Percentiles rank a stretch among this genome's conserved stretches.
phyloP scores from a whole-genome alignment of 1,140 invertebrate species.

The Phenacoccus solenopsis region DNA sequence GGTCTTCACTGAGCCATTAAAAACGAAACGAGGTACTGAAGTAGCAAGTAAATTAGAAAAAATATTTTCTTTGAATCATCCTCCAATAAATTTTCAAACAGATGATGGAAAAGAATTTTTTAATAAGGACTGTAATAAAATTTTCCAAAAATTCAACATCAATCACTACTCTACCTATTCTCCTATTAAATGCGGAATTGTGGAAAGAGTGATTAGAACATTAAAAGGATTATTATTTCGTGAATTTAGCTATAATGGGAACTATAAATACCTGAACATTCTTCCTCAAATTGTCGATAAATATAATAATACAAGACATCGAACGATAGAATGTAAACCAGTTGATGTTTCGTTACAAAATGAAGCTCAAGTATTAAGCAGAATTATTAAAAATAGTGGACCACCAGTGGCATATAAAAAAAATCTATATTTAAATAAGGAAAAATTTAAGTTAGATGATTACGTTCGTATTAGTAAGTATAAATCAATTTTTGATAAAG shows the following conservation, averaged over 20 bases:
- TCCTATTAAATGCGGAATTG: slow-evolving; percentile 28
- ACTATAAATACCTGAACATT: slow-evolving; percentile 24
- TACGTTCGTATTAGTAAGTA: slow-evolving; percentile 21
- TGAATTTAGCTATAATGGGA: slow-evolving; percentile 26
- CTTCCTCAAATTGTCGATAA: not conserved
- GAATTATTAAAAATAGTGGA: too few species aligned
- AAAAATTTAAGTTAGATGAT: slow-evolving; percentile 19
- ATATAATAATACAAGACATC: slow-evolving; percentile 15
- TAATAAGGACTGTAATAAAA: slow-evolving; percentile 12
- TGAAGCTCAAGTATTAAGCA: not conserved
- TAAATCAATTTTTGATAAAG: slow-evolving; percentile 20
- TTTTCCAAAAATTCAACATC: slow-evolving; percentile 19
- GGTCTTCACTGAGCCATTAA: not conserved
- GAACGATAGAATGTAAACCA: slow-evolving; percentile 13
- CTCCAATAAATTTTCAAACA: slow-evolving; percentile 24
- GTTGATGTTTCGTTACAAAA: not conserved
- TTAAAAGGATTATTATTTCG: slow-evolving; percentile 20
- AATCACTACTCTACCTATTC: slow-evolving; percentile 25
- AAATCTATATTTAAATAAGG: not conserved
- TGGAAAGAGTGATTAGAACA: slow-evolving; percentile 29
- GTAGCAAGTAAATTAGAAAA: not conserved
- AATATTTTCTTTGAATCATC: slow-evolving; percentile 4
- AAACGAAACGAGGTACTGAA: not conserved
- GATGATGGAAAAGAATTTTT: slow-evolving; percentile 28
- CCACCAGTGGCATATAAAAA: not conserved